Conservation (phyloP, 2,888 invertebrate genomes). For the Crossocerus cetratus region DNA sequence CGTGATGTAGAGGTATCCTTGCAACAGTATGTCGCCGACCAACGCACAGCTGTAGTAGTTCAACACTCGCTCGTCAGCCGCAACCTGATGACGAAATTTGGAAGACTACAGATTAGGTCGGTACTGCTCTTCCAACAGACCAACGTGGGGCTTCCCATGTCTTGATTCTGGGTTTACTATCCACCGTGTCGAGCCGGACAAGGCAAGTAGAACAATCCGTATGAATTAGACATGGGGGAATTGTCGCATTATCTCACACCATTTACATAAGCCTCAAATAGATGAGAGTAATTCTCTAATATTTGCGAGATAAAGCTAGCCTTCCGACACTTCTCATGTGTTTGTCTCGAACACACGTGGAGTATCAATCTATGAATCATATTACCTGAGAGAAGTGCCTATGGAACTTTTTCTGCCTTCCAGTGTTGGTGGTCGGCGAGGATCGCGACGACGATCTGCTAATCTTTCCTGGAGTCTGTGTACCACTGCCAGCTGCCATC, state of each 20-base stretch:
- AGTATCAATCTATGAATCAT: not conserved
- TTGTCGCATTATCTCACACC: no score
- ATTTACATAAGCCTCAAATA: no score
- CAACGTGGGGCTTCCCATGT: not conserved
- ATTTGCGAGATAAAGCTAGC: no score
- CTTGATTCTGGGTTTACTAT: no score
- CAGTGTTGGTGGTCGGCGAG: conserved; percentile 81
- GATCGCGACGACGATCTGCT: conserved; percentile 70
- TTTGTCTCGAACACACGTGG: not conserved
- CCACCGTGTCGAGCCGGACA: no score
- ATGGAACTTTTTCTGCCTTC: conserved; percentile 92
- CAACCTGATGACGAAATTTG: conserved; percentile 79
- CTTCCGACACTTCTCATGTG: not conserved
- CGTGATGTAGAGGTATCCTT: conserved; percentile 96
- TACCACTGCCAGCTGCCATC: conserved; percentile 72
- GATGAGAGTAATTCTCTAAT: no score
- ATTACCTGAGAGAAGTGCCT: conserved; percentile 87
- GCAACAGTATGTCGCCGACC: conserved; percentile 93
- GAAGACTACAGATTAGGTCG: conserved; percentile 65
- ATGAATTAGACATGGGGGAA: no score
- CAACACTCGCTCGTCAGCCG: conserved; percentile 89
- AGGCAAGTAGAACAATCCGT: no score
- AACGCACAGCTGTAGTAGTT: conserved; percentile 96
- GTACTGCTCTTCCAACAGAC: conserved; percentile 54
- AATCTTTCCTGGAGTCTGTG: conserved; percentile 71